Evolutionary conservation across 2,888 invertebrate genomes (phyloP).

Genomic region (Iselma pallidipennis): DNA sequence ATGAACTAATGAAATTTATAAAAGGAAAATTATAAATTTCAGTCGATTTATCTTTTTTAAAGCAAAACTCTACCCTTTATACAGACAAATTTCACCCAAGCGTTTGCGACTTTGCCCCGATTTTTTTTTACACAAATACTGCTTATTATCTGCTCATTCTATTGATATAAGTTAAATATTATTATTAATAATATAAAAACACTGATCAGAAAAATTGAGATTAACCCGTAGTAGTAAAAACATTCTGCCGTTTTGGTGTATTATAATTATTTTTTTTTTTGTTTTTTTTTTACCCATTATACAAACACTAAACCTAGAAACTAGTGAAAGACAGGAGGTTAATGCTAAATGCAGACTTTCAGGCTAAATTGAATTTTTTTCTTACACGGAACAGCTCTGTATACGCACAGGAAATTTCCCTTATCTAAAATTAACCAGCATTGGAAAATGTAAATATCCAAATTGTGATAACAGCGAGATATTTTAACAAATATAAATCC

Average conservation of each 20-base stretch:
- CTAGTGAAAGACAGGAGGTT: constrained; percentile 52
- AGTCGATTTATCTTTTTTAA: constrained; percentile 7
- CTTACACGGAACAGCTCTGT: constrained; percentile 22
- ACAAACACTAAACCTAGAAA: constrained; percentile 38
- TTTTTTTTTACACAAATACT: constrained; percentile 13
- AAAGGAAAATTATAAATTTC: too few species aligned
- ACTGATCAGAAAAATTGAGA: constrained; percentile 5
- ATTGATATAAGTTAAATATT: constrained; percentile 13
- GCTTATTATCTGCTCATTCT: constrained; percentile 8
- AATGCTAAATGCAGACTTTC: constrained; percentile 19
- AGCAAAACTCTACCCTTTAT: background rate
- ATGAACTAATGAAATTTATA: constrained; percentile 15
- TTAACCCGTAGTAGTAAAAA: constrained; percentile 46
- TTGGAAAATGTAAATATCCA: constrained; percentile 20
- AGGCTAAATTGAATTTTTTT: constrained; percentile 17
- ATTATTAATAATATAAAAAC: constrained; percentile 4
- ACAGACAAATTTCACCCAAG: constrained; percentile 13
- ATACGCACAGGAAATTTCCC: constrained; percentile 24
- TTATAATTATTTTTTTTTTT: constrained; percentile 19
- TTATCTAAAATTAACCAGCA: constrained; percentile 17
- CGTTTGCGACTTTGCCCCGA: constrained; percentile 21
- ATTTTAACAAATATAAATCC: constrained; percentile 16
- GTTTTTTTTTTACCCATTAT: constrained; percentile 22
- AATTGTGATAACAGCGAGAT: constrained; percentile 21
- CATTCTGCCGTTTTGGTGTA: constrained; percentile 44